Conservation (phyloP, 2,113 vertebrate genomes). For the Platysteira castanea region DNA sequence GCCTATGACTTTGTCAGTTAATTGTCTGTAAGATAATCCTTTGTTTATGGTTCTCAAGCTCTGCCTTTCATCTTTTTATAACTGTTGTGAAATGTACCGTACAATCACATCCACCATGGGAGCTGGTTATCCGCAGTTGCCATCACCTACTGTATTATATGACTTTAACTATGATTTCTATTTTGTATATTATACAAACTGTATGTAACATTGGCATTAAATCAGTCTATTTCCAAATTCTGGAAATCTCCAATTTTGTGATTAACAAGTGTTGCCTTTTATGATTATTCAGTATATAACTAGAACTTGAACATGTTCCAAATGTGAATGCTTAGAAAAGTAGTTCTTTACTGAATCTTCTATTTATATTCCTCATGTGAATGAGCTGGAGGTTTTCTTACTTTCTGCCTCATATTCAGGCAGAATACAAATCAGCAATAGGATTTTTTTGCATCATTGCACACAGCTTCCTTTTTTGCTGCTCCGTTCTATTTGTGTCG, state of each 20-base stretch:
- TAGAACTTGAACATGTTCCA: background rate
- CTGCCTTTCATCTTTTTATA: background rate
- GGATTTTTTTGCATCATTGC: slow-evolving; percentile 37
- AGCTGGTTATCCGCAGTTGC: background rate
- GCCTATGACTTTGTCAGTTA: background rate
- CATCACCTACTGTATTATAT: background rate
- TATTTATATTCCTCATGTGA: slow-evolving; percentile 51
- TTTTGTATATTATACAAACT: background rate
- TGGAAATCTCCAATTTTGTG: background rate
- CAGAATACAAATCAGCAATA: slow-evolving; percentile 55
- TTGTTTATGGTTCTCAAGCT: background rate
- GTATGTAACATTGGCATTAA: background rate
- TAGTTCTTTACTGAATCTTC: slow-evolving; percentile 13
- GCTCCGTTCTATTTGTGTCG: background rate
- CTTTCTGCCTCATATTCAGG: slow-evolving; percentile 7
- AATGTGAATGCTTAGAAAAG: background rate
- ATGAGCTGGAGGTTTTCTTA: slow-evolving; percentile 48
- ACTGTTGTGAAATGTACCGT: background rate
- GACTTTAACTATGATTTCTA: background rate
- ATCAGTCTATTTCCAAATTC: background rate
- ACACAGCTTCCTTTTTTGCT: slow-evolving; percentile 27
- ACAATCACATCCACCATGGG: background rate
- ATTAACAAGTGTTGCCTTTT: slow-evolving; percentile 15
- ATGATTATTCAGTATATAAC: background rate
- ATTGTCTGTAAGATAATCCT: background rate